These are phyloP conservation scores for Scortum barcoo DNA, from an alignment of 2,113 vertebrate genomes.

Conservation along the genomic window DNA sequence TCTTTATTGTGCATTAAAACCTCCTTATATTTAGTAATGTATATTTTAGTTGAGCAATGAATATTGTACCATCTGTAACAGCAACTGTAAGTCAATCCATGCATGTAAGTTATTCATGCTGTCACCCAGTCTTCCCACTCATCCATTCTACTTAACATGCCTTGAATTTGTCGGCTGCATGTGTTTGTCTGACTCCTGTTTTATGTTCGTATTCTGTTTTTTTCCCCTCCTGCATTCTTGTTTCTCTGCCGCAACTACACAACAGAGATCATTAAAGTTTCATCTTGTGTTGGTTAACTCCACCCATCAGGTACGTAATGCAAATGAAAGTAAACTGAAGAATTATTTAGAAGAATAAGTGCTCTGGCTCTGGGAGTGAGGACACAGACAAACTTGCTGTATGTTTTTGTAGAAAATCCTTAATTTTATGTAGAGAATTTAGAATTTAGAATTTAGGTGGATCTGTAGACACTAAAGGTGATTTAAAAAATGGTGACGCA, in stretches of 20 bases:
- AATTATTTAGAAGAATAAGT: not conserved
- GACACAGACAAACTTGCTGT: not conserved
- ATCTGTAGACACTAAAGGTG: not conserved
- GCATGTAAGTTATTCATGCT: constrained; percentile 78
- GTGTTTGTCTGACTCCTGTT: constrained; percentile 49
- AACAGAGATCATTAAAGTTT: constrained; percentile 49
- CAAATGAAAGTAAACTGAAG: not conserved
- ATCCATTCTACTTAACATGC: constrained; percentile 61
- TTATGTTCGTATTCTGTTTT: constrained; percentile 23
- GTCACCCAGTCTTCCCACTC: constrained; percentile 70
- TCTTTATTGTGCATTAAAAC: constrained; percentile 27
- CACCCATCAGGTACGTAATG: constrained; percentile 17
- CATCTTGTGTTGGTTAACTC: constrained; percentile 25
- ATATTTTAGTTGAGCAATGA: constrained; percentile 41
- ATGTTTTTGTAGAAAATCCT: not conserved
- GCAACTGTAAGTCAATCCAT: constrained; percentile 72
- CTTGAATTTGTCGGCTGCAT: constrained; percentile 47
- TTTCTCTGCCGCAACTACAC: constrained; percentile 18
- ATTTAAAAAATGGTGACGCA: not conserved
- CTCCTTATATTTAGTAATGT: constrained; percentile 46
- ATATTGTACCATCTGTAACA: constrained; percentile 66
- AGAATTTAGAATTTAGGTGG: not conserved
- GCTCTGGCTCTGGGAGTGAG: not conserved
- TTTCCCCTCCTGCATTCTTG: constrained; percentile 10
- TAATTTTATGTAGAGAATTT: not conserved